A percentile compares a stretch with the other conserved stretches of the same genome.
phyloP scores from a whole-genome alignment of 2,888 invertebrate species.

The Augiades crinisus region DNA sequence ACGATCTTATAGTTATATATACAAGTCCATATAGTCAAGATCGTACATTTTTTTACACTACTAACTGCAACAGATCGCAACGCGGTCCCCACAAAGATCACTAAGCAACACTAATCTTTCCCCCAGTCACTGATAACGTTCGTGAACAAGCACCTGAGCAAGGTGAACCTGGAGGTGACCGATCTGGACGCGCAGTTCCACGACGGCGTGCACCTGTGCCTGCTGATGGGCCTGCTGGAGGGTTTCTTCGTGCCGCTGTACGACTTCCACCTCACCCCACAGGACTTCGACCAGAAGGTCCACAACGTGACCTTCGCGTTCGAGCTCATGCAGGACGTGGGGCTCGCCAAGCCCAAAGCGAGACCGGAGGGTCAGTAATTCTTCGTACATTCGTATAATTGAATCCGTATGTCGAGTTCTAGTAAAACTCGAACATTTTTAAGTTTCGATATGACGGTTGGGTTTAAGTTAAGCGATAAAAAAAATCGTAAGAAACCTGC shows the following conservation, averaged over 20 bases:
- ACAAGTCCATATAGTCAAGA: no score
- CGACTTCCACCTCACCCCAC: constrained; percentile 95
- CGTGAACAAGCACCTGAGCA: constrained; percentile 98
- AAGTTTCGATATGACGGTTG: no score
- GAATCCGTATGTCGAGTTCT: no score
- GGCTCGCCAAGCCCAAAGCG: constrained; percentile 95
- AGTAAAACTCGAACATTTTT: no score
- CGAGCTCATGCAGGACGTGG: constrained; percentile 98
- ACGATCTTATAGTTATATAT: no score
- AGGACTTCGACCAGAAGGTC: constrained; percentile 94
- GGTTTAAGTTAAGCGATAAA: no score
- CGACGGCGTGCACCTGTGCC: constrained; percentile 97
- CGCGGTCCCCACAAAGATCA: no score
- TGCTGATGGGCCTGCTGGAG: constrained; percentile 97
- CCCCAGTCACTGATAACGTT: constrained; percentile 95
- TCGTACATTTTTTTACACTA: no score
- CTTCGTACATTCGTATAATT: no score
- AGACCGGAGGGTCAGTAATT: constrained; percentile 92
- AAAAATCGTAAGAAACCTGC: no score
- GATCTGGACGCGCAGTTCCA: constrained; percentile 97
- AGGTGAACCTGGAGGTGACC: constrained; percentile 96
- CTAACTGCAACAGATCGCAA: no score
- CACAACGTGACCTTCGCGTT: constrained; percentile 98
- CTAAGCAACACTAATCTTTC: no score
- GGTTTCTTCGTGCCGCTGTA: constrained; percentile 98